Base-by-base conservation (phyloP, 2,113 vertebrate genomes). In the Phalacrocorax brasilianus region DNA sequence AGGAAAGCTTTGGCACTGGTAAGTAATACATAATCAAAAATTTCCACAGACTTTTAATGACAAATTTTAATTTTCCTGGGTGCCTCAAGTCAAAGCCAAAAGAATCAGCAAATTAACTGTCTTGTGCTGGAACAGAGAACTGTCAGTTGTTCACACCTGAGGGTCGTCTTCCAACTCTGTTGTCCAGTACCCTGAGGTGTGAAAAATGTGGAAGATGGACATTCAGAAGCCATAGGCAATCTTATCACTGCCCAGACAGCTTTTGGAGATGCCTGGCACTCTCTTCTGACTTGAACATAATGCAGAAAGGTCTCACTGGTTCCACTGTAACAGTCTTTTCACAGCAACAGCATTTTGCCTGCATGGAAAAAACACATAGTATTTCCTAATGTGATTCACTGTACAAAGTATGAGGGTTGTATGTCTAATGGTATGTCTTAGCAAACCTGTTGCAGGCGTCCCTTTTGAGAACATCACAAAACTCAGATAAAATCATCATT, bases 1-100 rank as follows among this genome's bases (percentile, higher is more conserved):
- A 99, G 95, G 99, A 99, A 97, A 99, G 99, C 97, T 99, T 99
- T 96, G 99, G 99, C 95, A 99, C 99, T 97, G 99, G 99, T 99
- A 98, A 95, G 97, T 42, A 38, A 62, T 49, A 38, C 2, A 2
- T 55, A 65, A 40, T 76, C 3, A 87, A 68, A 77, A 56, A n/a
- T 58, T 73, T 65, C 11, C 10, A 26, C 32, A 33, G 63, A 66
- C 9, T 55, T 90, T 56, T 56, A 67, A 14, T 58, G 62, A 44
- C 33, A 49, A 11, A 24, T 73, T 52, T 28, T 26, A 20, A 24
- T 90, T 92, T 79, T 68, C 45, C 30, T 65, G 27, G 5, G 15
- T 72, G 11, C 33, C 9, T 77, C 14, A 58, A 73, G 35, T 79
- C 76, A 82, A 71, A 75, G 32, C 10, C 24, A 24, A 44, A 61